Percentiles rank a stretch among this genome's conserved stretches.
phyloP scores from a whole-genome alignment of 30 jellyfish, hydroid and myxozoan genomes.

The Turritopsis dohrnii region DNA sequence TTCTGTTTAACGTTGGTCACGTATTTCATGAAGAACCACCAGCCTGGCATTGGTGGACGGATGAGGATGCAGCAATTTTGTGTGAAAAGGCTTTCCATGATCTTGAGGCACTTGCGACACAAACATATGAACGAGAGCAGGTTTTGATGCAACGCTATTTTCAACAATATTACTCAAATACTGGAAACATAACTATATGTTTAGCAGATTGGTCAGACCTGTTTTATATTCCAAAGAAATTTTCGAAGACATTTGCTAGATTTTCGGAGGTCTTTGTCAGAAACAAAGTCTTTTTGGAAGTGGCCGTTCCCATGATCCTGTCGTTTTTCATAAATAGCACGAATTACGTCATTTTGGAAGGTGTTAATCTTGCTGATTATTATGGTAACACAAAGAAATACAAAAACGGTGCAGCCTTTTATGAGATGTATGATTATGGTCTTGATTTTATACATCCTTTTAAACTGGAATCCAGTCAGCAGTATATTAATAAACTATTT shows the following conservation, averaged over 20 bases:
- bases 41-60: constrained; percentile 29
- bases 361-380: constrained; percentile 28
- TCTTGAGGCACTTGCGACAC: not conserved
- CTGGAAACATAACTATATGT: constrained; percentile 28
- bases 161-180: constrained; percentile 6
- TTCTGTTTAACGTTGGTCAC: not conserved
- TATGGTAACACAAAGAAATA: constrained; percentile 33
- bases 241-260: constrained; percentile 20
- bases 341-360: constrained; percentile 25
- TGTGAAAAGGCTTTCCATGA: constrained; percentile 28
- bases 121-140: not conserved
- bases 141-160: not conserved
- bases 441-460: not conserved
- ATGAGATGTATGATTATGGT: not conserved
- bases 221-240: constrained; percentile 41
- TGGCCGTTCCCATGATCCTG: constrained; percentile 46
- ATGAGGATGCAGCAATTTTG: constrained; percentile 24
- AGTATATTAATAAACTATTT: not conserved
- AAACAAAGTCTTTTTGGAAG: constrained; percentile 41
- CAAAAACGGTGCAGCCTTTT: not conserved
- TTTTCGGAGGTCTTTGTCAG: constrained; percentile 33
- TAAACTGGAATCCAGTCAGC: not conserved
- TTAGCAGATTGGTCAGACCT: constrained; percentile 43
- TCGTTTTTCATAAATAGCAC: constrained; percentile 20
- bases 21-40: constrained; percentile 5